Evolutionary conservation across 2,888 invertebrate species (phyloP).

Genomic region (Dysmachus trigonus): DNA sequence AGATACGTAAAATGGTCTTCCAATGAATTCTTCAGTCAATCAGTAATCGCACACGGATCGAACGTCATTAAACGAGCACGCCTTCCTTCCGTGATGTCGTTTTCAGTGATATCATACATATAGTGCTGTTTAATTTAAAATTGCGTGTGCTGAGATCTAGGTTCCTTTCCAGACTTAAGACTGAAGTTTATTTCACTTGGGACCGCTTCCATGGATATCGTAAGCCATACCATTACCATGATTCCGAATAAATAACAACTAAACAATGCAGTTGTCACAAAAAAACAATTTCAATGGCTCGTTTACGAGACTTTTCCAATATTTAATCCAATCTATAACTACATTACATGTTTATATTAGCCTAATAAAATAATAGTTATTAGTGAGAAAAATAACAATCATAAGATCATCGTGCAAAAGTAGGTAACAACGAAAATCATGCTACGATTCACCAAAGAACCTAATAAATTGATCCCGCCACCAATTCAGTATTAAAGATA

Average conservation of each 20-base stretch:
- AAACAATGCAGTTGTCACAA: background rate
- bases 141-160: slow-evolving; percentile 29
- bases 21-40: background rate
- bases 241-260: background rate
- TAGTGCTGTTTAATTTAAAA: slow-evolving; percentile 42
- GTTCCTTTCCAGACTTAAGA: background rate
- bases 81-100: background rate
- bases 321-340: no score
- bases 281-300: background rate
- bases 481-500: no score
- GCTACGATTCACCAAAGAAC: no score
- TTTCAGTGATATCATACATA: slow-evolving; percentile 7
- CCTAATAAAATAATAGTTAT: no score
- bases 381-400: no score
- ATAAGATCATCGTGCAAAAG: no score
- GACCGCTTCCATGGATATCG: background rate
- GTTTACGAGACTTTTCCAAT: no score
- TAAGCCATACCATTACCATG: background rate
- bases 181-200: background rate
- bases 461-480: no score
- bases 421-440: no score
- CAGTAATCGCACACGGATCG: background rate
- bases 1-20: background rate
- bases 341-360: no score
- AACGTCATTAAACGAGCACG: background rate